Evolutionary conservation across 2,797 vertebrate species (phyloP), one percentile per base, ranked within the genome.

Genomic region (Clarias laeviceps): DNA sequence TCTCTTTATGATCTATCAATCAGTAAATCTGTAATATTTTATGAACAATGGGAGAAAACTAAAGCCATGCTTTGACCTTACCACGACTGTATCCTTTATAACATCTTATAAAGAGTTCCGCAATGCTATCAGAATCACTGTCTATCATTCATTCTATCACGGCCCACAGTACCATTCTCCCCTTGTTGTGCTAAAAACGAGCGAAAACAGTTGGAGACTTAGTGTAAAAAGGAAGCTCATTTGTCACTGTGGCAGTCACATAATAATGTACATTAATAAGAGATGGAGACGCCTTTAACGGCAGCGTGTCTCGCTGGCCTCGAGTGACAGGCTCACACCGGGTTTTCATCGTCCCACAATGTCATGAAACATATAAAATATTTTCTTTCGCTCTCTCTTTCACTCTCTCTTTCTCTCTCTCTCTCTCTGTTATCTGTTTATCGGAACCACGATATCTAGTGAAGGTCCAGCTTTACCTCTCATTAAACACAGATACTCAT

Each of bases 261-360:
- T 86, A 89, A 91, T 85, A 89, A 86, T 45, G 84, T 73, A 68
- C 77, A 77, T 77, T 77, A 77, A 90, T 86, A 85, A 84, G 79
- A 90, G 85, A 88, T 82, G 69, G 18, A 86, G 86, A 68, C 22
- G 70, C 72, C 37, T 82, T 83, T 34, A 87, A 87, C 64, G 59
- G 81, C 54, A 68, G 80, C 61, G 20, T 24, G 56, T 32, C 80
- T 57, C 80, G 8, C 37, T 32, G 32, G 86, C 27, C 65, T 77
- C 74, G 80, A 90, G 29, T 34, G 59, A 88, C 65, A 86, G 32
- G 14, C 65, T 66, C n/a, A 84, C 70, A 82, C 82, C 85, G 86
- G 79, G 83, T 78, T 90, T 89, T 89, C 90, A 88, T 89, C 90
- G 88, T 88, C 74, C 91, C 83, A 83, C 68, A 88, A 76, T 59